Conservation (phyloP, 1,140 invertebrate species). For the Calephelis virginiensis region DNA sequence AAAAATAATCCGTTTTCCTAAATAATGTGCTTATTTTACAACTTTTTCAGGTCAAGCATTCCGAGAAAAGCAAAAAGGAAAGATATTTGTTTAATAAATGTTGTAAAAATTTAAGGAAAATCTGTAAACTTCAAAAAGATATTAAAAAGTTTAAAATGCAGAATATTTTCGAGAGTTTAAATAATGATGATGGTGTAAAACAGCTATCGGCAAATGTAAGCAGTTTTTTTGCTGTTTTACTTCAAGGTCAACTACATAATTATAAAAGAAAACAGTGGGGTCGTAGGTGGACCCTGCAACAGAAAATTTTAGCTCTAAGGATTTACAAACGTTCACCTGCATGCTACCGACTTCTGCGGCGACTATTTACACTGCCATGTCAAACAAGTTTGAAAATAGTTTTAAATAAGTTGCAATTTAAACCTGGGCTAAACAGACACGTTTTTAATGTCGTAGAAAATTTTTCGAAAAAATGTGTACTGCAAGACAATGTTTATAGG, state of each 20-base stretch:
- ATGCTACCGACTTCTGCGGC: conserved; percentile 3
- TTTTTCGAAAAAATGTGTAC: not conserved
- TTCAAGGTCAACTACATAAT: not conserved
- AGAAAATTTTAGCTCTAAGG: conserved; percentile 2
- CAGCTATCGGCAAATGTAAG: not conserved
- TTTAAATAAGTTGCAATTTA: not conserved
- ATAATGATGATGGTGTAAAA: not conserved
- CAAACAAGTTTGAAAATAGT: conserved; percentile 1
- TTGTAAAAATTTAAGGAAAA: not conserved
- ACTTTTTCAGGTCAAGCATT: not conserved
- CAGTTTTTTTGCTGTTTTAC: not conserved
- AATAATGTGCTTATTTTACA: not conserved
- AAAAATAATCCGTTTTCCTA: too few relatives aligned
- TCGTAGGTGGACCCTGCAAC: not conserved
- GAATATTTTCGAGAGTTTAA: not conserved
- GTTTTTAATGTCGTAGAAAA: not conserved
- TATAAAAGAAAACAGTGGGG: conserved; percentile 2
- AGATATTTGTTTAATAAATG: not conserved
- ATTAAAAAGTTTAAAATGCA: not conserved
- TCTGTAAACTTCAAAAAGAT: not conserved
- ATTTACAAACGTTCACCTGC: conserved; percentile 2
- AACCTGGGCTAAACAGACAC: conserved; percentile 4
- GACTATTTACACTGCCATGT: conserved; percentile 7
- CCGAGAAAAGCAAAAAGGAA: not conserved
- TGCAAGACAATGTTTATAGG: not conserved